Evolutionary conservation across 2,113 vertebrate genomes (phyloP).

Genomic region (Hiodon tergisus): DNA sequence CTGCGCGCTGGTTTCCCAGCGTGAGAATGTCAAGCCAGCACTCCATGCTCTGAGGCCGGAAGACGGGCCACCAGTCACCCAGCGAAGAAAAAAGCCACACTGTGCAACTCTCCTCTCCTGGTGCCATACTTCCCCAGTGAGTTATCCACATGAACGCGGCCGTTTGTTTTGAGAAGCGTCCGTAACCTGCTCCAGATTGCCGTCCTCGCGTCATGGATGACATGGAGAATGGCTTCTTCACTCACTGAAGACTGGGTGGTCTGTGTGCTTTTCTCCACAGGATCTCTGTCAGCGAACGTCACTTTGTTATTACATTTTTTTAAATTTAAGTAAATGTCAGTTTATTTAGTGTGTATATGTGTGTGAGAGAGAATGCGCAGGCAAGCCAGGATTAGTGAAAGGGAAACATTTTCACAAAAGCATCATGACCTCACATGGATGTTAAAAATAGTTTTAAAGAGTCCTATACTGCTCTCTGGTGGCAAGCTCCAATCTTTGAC

Average conservation of each 20-base stretch:
- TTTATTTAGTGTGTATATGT: too few relatives aligned
- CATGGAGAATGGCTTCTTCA: neutral
- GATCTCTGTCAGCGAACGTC: too few relatives aligned
- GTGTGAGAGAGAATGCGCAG: too few relatives aligned
- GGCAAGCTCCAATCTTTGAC: neutral
- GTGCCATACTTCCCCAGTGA: constrained; percentile 4
- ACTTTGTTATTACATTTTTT: too few relatives aligned
- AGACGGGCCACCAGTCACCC: neutral
- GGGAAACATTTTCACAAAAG: neutral
- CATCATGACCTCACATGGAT: too few relatives aligned
- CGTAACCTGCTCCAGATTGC: neutral
- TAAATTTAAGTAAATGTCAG: too few relatives aligned
- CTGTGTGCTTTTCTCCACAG: too few relatives aligned
- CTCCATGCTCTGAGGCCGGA: neutral
- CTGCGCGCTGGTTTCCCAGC: neutral
- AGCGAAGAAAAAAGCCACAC: neutral
- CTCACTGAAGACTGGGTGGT: neutral
- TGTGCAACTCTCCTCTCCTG: neutral
- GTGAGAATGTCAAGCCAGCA: constrained; percentile 7
- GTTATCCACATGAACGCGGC: neutral
- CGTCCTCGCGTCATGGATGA: neutral
- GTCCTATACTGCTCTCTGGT: constrained; percentile 10
- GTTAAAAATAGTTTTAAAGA: neutral
- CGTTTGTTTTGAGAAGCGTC: constrained; percentile 1
- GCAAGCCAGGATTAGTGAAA: neutral